Evolutionary conservation across 2,888 invertebrate genomes (phyloP).

Genomic region (Frankliniella intonsa): DNA sequence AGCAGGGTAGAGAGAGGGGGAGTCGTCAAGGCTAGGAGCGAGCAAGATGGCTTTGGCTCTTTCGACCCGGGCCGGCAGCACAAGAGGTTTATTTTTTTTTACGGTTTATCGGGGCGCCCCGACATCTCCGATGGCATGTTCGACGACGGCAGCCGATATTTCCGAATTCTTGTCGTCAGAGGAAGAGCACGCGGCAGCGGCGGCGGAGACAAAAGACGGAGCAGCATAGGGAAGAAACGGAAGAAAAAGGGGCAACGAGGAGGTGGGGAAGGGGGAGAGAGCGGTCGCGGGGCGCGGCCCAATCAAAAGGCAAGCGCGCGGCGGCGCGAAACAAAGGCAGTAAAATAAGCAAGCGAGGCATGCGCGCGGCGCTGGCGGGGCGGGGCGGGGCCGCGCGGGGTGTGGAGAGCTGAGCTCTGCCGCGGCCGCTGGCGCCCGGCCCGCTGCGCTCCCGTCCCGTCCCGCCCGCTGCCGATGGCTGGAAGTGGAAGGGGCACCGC

Average conservation of each 20-base stretch:
- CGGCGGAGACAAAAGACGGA: too few relatives aligned
- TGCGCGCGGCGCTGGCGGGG: not conserved
- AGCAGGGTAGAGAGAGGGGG: not conserved
- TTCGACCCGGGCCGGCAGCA: too few relatives aligned
- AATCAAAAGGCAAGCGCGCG: not conserved
- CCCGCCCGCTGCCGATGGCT: too few relatives aligned
- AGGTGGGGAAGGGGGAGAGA: not conserved
- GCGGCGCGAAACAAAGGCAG: slow-evolving; percentile 3
- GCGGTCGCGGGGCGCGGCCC: not conserved
- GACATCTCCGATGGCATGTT: too few relatives aligned
- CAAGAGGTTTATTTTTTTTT: too few relatives aligned
- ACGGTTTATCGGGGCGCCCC: too few relatives aligned
- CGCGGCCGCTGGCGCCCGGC: too few relatives aligned
- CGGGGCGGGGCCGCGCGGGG: not conserved
- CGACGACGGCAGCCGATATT: too few relatives aligned
- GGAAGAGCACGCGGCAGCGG: too few relatives aligned
- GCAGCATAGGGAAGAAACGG: not conserved
- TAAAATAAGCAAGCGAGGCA: not conserved
- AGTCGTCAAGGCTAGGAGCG: not conserved
- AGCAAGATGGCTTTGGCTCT: not conserved
- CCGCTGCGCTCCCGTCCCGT: too few relatives aligned
- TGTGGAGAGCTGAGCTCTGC: not conserved
- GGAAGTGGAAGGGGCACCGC: too few relatives aligned
- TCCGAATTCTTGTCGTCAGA: too few relatives aligned
- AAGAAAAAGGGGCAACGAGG: not conserved